Evolutionary conservation across 2,113 vertebrate genomes (phyloP), one percentile per base, ranked within the genome.

Genomic region (Microtus richardsoni): DNA sequence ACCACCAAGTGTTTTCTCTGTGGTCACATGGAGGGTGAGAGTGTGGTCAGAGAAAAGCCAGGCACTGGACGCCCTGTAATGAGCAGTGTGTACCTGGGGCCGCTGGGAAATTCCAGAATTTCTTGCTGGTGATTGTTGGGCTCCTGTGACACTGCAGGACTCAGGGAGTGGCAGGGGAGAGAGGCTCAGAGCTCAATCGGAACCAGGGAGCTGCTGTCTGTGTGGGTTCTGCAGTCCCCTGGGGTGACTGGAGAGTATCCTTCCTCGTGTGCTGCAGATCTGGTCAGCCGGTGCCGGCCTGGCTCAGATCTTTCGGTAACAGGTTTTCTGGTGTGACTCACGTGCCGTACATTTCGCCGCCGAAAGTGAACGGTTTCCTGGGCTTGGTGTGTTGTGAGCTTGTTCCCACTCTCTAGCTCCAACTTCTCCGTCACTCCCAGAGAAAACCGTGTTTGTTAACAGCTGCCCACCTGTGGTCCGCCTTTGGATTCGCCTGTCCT

Each of bases 271-370:
- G 0, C n/a, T 24, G 9, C 21, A 28, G 60, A 22, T 68, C 36
- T 33, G 71, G 54, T 30, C 28, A 8, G 6, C 80, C 52, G 28
- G 12, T 11, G 2, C 39, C 19, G 1, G 88, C 60, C 13, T n/a
- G 36, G 4, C 7, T 44, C 22, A n/a, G 11, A 4, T 2, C 16
- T 80, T 28, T 44, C 10, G 12, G 33, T 13, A 30, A 24, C 2
- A 22, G 41, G 60, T 64, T 47, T 22, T 24, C 5, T n/a, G 88
- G 74, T 3, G 3, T 26, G 26, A 10, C 44, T 83, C 36, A 41
- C 1, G 0, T 8, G 77, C 28, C 4, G 7, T 5, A n/a, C 17
- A 13, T 9, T 33, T n/a, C 7, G 12, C 28, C 7, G 6, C 7
- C 39, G 0, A 36, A 33, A n/a, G 82, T 5, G 17, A 14, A 30